Evolutionary conservation across 2,113 vertebrate genomes (phyloP).

Genomic region (Mirza zaza): DNA sequence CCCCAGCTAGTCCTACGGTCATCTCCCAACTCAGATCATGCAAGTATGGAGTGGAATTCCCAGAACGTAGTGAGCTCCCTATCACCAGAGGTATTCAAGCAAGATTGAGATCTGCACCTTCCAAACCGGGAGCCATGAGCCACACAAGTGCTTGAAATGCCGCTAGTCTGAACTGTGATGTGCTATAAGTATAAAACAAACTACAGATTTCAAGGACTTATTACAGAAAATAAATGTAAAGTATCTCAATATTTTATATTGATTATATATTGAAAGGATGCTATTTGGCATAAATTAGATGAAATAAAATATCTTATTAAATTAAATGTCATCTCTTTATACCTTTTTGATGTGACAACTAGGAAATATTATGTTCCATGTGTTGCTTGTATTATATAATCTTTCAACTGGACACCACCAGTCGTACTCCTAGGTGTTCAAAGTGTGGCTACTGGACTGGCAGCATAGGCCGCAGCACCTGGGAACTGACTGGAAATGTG

Average conservation of each 20-base stretch:
- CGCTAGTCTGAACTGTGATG: not conserved
- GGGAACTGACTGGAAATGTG: not conserved
- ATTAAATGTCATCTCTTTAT: not conserved
- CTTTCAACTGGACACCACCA: not conserved
- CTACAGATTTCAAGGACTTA: not conserved
- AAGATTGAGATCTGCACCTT: not conserved
- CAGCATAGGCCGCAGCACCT: not conserved
- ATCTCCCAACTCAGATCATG: not conserved
- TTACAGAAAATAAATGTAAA: not conserved
- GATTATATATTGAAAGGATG: not conserved
- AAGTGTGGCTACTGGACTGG: not conserved
- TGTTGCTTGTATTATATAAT: not conserved
- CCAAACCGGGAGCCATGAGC: no score
- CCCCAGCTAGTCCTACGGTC: not conserved
- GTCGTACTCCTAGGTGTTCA: not conserved
- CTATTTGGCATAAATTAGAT: not conserved
- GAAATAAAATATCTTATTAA: not conserved
- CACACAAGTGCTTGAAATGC: fast-evolving
- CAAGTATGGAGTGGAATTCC: not conserved
- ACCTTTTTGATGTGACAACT: not conserved
- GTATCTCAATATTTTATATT: not conserved
- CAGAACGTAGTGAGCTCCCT: not conserved
- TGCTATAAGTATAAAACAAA: not conserved
- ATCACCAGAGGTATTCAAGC: not conserved
- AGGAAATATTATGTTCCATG: not conserved